Evolutionary conservation across 2,888 invertebrate species (phyloP).

Genomic region (Cheilosia variabilis): DNA sequence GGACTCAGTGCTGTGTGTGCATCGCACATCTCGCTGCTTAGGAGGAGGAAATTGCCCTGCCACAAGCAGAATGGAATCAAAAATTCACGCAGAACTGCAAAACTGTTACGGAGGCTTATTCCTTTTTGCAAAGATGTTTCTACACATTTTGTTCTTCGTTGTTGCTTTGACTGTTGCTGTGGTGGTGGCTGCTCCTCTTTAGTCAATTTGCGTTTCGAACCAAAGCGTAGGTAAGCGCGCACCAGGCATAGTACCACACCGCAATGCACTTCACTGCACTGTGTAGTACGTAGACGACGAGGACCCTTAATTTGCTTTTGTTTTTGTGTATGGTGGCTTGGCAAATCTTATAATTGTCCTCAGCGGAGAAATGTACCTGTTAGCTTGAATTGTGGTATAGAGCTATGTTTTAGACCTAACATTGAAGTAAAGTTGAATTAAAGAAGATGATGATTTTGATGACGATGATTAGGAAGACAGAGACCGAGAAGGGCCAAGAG

Average conservation of each 20-base stretch:
- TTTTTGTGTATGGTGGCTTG: conserved; percentile 28
- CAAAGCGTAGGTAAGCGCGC: conserved; percentile 57
- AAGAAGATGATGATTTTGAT: conserved; percentile 66
- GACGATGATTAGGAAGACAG: conserved; percentile 47
- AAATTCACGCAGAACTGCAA: conserved; percentile 70
- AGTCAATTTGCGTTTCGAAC: conserved; percentile 66
- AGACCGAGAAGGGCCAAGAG: conserved; percentile 9
- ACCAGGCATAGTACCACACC: background rate
- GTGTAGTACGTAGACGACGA: conserved; percentile 44
- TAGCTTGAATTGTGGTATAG: background rate
- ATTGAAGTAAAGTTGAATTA: conserved; percentile 50
- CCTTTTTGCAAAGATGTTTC: conserved; percentile 17
- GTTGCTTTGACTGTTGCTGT: conserved; percentile 8
- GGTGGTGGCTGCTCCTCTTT: conserved; percentile 34
- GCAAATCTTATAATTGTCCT: conserved; percentile 63
- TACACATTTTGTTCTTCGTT: background rate
- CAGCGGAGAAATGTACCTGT: conserved; percentile 22
- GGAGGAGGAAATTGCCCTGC: conserved; percentile 72
- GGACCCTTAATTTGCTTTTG: conserved; percentile 63
- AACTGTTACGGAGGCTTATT: conserved; percentile 57
- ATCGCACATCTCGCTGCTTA: conserved; percentile 17
- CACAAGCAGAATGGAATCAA: conserved; percentile 72
- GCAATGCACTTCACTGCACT: too few species aligned
- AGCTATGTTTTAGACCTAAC: conserved; percentile 32
- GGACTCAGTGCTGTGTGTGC: conserved; percentile 30